A percentile compares a stretch with the other conserved stretches of the same genome.
Evolutionary conservation across 35 echinoderm and acorn worm species (phyloP).

Genomic region (Heliocidaris erythrogramma): DNA sequence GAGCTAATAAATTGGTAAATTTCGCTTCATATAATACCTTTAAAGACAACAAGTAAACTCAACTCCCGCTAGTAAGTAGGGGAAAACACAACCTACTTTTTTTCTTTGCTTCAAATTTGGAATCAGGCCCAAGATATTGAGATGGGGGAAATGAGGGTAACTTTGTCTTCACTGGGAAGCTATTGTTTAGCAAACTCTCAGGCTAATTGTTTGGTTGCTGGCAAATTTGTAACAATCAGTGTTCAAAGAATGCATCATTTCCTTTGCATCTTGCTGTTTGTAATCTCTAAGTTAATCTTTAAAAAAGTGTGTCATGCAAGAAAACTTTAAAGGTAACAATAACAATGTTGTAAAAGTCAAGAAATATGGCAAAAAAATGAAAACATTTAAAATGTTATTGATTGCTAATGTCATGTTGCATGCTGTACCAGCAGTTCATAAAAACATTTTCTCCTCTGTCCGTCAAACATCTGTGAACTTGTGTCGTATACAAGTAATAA

Average conservation of each 20-base stretch:
- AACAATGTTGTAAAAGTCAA: not conserved
- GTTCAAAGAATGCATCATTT: not conserved
- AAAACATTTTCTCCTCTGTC: no score
- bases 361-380: no score
- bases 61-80: no score
- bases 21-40: no score
- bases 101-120: not conserved
- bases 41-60: no score
- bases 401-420: no score
- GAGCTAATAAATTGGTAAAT: no score
- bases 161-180: not conserved
- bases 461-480: no score
- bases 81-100: not conserved
- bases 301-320: not conserved
- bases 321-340: not conserved
- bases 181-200: not conserved
- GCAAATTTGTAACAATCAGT: not conserved
- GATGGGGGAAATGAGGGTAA: not conserved
- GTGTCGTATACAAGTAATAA: no score
- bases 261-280: not conserved
- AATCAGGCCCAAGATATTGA: not conserved
- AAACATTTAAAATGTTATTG: no score
- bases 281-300: not conserved
- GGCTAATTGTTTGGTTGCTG: constrained; percentile 9
- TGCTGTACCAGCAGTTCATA: no score